These are phyloP conservation scores for Enteromius fasciolatus DNA, from an alignment of 2,797 vertebrate species.

Conservation along the genomic window DNA sequence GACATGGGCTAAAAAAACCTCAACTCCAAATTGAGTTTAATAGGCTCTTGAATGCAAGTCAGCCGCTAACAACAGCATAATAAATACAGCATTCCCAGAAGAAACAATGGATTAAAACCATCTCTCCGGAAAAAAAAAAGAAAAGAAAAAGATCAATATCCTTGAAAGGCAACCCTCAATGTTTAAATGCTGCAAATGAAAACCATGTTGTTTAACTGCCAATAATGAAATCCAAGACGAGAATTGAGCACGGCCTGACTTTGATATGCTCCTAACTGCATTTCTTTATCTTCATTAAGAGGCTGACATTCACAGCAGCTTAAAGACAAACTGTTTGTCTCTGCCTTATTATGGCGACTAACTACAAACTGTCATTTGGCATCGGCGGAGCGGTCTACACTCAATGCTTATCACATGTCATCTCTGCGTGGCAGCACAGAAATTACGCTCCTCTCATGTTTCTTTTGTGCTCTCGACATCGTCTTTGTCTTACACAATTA, in stretches of 20 bases:
- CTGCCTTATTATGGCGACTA: slow-evolving; percentile 69
- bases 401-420: slow-evolving; percentile 88
- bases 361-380: slow-evolving; percentile 79
- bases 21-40: not conserved
- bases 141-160: slow-evolving; percentile 52
- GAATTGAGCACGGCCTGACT: slow-evolving; percentile 47
- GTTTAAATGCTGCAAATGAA: slow-evolving; percentile 51
- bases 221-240: slow-evolving; percentile 55
- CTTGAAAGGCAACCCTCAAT: slow-evolving; percentile 46
- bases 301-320: slow-evolving; percentile 60
- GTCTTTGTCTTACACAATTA: slow-evolving; percentile 96
- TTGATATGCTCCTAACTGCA: slow-evolving; percentile 55
- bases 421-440: slow-evolving; percentile 81
- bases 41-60: not conserved
- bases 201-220: slow-evolving; percentile 55
- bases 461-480: slow-evolving; percentile 89
- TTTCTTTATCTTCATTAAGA: slow-evolving; percentile 64
- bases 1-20: not conserved
- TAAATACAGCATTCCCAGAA: slow-evolving; percentile 43
- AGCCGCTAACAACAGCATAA: slow-evolving; percentile 29
- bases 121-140: slow-evolving; percentile 14
- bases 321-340: slow-evolving; percentile 65
- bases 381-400: slow-evolving; percentile 77
- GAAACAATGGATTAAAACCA: slow-evolving; percentile 45
- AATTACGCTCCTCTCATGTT: slow-evolving; percentile 82